Evolutionary conservation across 2,888 invertebrate species (phyloP).

Genomic region (Dolomedes plantarius): DNA sequence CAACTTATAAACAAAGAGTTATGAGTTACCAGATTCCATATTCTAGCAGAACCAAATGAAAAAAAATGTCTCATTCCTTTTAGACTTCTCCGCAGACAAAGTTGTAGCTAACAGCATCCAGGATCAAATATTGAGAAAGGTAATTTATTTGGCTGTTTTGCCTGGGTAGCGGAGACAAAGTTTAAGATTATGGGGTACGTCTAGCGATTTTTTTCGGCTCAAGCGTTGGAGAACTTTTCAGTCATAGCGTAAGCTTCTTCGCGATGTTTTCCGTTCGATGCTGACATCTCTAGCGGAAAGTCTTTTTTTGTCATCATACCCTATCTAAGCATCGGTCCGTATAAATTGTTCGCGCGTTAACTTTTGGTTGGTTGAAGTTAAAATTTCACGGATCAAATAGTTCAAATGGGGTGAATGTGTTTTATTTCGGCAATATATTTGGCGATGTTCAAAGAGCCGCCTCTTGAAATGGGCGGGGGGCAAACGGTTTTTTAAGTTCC

Average conservation of each 20-base stretch:
- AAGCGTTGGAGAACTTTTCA: constrained; percentile 10
- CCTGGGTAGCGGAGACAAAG: constrained; percentile 1
- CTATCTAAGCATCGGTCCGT: constrained; percentile 64
- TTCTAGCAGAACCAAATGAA: no score
- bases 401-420: constrained; percentile 36
- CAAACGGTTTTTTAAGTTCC: background rate
- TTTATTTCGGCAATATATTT: background rate
- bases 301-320: constrained; percentile 37
- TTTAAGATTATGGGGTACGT: constrained; percentile 13
- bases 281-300: constrained; percentile 30
- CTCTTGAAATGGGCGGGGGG: background rate
- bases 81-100: no score
- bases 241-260: constrained; percentile 19
- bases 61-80: no score
- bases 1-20: no score
- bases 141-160: background rate
- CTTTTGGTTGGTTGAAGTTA: constrained; percentile 13
- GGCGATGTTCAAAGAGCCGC: background rate
- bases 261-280: constrained; percentile 24
- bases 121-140: background rate
- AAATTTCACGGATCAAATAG: constrained; percentile 46
- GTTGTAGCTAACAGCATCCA: background rate
- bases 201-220: constrained; percentile 24
- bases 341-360: constrained; percentile 65
- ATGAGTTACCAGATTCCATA: no score